These are phyloP conservation scores for Nebria salina DNA, from an alignment of 2,888 invertebrate genomes.

Conservation along the genomic window DNA sequence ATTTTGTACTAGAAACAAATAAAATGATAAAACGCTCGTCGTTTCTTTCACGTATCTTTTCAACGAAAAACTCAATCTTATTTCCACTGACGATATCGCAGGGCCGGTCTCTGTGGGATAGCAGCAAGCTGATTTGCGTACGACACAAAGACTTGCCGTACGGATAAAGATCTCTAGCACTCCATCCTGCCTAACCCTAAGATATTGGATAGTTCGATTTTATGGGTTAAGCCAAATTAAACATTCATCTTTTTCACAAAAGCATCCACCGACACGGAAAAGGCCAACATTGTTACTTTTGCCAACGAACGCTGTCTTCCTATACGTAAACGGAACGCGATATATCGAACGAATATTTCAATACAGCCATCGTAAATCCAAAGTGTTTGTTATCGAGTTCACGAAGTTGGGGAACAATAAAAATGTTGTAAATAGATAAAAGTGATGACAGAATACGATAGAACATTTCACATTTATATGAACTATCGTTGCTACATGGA, in stretches of 20 bases:
- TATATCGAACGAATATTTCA: background rate
- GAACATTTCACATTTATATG: background rate
- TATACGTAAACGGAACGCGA: background rate
- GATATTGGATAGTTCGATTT: slow-evolving; percentile 46
- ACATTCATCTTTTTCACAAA: slow-evolving; percentile 46
- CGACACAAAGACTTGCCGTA: slow-evolving; percentile 27
- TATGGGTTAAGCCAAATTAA: slow-evolving; percentile 46
- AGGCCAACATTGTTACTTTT: background rate
- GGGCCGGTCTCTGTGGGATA: background rate
- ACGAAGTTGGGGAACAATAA: background rate
- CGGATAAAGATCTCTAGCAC: slow-evolving; percentile 15
- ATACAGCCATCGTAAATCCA: background rate
- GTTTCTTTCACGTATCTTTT: background rate
- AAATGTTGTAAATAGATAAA: background rate
- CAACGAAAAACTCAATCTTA: background rate
- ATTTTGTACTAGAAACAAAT: background rate
- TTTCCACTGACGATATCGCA: background rate
- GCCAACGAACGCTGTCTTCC: background rate
- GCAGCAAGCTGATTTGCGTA: slow-evolving; percentile 30
- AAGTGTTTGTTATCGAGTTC: background rate
- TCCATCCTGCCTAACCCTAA: slow-evolving; percentile 14
- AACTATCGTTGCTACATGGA: background rate
- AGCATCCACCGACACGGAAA: background rate
- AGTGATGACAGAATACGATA: background rate
- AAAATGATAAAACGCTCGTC: background rate